Conservation (phyloP, 2,888 invertebrate genomes). For the Agrotis exclamationis region DNA sequence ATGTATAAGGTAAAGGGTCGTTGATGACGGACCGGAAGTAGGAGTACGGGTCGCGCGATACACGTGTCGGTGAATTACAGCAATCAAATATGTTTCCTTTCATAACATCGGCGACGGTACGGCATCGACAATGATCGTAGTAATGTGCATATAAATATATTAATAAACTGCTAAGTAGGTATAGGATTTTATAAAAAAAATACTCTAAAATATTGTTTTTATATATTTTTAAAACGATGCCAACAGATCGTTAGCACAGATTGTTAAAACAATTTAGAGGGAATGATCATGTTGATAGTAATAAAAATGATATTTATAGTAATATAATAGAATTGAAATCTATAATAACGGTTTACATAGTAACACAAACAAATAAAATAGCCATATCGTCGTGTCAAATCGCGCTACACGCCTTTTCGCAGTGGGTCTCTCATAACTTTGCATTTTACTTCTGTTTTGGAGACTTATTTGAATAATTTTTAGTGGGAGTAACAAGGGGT, state of each 20-base stretch:
- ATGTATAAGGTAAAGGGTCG: conserved; percentile 5
- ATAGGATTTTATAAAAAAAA: background rate
- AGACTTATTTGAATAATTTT: conserved; percentile 52
- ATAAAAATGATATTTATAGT: conserved; percentile 12
- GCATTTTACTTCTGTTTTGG: conserved; percentile 52
- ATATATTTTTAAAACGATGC: background rate
- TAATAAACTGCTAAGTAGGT: background rate
- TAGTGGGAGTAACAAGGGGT: conserved; percentile 59
- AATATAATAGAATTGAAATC: conserved; percentile 32
- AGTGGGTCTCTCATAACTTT: conserved; percentile 40
- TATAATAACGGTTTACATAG: conserved; percentile 17
- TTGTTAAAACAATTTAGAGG: conserved; percentile 8
- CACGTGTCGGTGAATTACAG: conserved; percentile 30
- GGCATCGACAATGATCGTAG: conserved; percentile 1
- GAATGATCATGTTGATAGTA: conserved; percentile 26
- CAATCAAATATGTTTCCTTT: conserved; percentile 42
- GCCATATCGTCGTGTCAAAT: conserved; percentile 18
- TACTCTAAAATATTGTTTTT: too few relatives aligned
- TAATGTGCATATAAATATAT: conserved; percentile 1
- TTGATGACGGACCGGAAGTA: conserved; percentile 51
- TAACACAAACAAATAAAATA: conserved; percentile 21
- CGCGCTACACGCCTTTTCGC: conserved; percentile 22
- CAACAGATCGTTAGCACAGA: conserved; percentile 7
- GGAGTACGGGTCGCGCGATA: conserved; percentile 23
- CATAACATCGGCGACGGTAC: background rate